Percentiles rank a stretch among this genome's conserved stretches.
Conservation (phyloP, 2,888 invertebrate genomes). For the Tenthredo scrophulariae region DNA sequence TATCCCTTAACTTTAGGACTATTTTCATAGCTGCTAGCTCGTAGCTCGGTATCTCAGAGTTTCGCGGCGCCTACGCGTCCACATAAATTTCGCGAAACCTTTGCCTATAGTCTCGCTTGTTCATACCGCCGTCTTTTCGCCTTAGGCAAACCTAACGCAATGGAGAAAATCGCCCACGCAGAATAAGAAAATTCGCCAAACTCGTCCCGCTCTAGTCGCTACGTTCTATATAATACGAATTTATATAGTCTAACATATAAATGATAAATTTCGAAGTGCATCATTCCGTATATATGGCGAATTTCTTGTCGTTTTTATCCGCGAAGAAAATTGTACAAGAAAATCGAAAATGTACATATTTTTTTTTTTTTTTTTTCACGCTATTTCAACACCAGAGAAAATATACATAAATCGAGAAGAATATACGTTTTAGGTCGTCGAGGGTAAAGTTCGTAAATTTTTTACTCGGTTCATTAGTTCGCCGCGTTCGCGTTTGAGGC, state of each 20-base stretch:
- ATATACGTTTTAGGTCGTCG: background rate
- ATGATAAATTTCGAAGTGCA: too few species aligned
- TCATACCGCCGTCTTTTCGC: background rate
- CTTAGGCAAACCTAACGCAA: background rate
- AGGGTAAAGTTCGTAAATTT: background rate
- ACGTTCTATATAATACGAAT: too few species aligned
- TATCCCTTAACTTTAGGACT: slow-evolving; percentile 39
- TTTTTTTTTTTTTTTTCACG: background rate
- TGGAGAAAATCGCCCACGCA: background rate
- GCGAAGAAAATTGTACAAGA: background rate
- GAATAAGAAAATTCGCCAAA: background rate
- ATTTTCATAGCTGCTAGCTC: background rate
- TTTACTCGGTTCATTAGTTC: slow-evolving; percentile 50
- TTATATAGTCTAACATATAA: too few species aligned
- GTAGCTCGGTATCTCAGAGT: background rate
- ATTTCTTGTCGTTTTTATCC: too few species aligned
- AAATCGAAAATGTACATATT: background rate
- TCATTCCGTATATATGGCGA: too few species aligned
- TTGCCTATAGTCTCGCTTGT: background rate
- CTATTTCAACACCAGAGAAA: background rate
- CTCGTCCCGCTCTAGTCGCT: background rate
- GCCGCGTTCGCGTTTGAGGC: background rate
- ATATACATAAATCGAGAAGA: background rate
- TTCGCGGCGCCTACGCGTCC: slow-evolving; percentile 1
- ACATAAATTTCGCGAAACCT: slow-evolving; percentile 36